Base-by-base conservation (phyloP, 2,797 vertebrate species). In the Helostoma temminkii region DNA sequence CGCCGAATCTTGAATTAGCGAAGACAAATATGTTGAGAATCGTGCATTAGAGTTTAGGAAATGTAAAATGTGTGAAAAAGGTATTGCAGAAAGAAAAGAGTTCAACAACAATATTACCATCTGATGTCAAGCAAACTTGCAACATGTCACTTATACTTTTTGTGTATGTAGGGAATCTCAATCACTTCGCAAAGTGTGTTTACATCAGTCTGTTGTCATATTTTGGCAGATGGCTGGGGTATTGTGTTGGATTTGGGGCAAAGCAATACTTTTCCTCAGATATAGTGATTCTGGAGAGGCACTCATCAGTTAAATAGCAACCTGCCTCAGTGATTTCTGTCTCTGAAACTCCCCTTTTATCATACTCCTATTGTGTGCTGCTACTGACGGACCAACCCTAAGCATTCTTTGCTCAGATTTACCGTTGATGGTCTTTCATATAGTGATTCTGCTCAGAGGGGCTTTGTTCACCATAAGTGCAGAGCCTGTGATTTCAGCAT, bases 401-500 rank as follows among this genome's bases (percentile, higher is more conserved):
- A 37, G 77, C 82, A 63, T 80, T 84, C 73, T 85, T 69, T 43
- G 70, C 89, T 89, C 83, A 82, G 87, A 87, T 85, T 89, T 88
- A 62, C 84, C 76, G 82, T 78, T 74, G 82, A 82, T 56, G 71
- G 52, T 74, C 77, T 79, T 79, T 87, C 76, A 81, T 73, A 79
- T n/a, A 71, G 76, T 45, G 62, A 82, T 76, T 80, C 74, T 57
- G 66, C 66, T 73, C 76, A 46, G 70, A 86, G 75, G 83, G 60
- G 78, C 83, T 91, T 91, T 93, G 85, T 91, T 92, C 86, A 66
- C 55, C 64, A 28, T 92, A 92, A 94, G 93, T 92, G 90, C 89
- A 90, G 86, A 68, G 77, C 71, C 76, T 66, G 78, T 80, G 80
- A 87, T 87, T 88, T 78, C 76, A 49, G 53, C 81, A 71, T 60